A percentile compares a stretch with the other conserved stretches of the same genome.
These are phyloP conservation scores for Chelonoidis abingdonii DNA, from an alignment of 2,113 vertebrate genomes.

Conservation along the genomic window DNA sequence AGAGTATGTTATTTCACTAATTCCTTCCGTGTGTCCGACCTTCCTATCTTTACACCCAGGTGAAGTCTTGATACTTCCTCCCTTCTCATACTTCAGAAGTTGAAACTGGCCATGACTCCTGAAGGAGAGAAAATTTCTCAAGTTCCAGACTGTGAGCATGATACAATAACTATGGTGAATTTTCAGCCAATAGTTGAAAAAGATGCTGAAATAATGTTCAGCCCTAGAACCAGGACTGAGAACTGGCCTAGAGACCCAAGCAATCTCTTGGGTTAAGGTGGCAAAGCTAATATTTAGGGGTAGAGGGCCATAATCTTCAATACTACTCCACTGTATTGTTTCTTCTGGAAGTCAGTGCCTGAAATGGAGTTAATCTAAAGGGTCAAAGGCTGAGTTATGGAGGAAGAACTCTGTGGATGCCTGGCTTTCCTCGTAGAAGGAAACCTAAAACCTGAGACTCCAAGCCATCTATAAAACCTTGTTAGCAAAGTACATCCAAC, in stretches of 20 bases:
- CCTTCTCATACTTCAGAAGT: not conserved
- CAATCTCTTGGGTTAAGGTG: not conserved
- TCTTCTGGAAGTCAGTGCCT: not conserved
- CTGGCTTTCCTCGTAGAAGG: not conserved
- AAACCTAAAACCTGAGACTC: not conserved
- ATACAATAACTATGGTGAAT: not conserved
- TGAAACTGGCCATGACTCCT: not conserved
- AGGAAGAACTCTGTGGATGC: not conserved
- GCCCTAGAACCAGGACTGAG: not conserved
- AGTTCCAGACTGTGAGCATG: not conserved
- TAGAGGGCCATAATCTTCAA: not conserved
- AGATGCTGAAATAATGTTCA: no score
- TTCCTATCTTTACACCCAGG: no score
- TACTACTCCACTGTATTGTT: not conserved
- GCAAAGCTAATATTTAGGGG: not conserved
- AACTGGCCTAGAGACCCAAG: not conserved
- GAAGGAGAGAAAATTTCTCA: not conserved
- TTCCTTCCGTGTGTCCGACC: no score
- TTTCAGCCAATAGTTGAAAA: not conserved
- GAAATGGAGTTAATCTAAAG: not conserved
- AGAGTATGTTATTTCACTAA: not conserved
- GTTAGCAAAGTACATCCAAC: not conserved
- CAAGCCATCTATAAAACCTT: not conserved
- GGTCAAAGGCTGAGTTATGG: not conserved
- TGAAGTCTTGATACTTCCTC: not conserved